Conservation (phyloP, 2,113 vertebrate species). For the Halcyon senegalensis region DNA sequence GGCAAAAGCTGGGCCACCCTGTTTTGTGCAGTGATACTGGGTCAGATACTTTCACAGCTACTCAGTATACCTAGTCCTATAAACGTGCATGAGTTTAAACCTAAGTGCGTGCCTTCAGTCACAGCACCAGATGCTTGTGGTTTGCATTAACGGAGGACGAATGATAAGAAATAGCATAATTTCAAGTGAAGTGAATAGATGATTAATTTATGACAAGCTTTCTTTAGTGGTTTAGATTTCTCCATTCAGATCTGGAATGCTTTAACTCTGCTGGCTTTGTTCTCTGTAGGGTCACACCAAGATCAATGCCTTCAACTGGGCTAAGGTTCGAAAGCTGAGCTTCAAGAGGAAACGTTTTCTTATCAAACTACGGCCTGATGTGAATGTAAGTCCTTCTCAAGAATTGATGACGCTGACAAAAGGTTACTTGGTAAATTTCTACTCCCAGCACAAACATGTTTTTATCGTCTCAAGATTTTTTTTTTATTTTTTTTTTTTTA, state of each 20-base stretch:
- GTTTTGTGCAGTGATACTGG: background rate
- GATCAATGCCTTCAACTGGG: slow-evolving; percentile 99
- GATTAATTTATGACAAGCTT: background rate
- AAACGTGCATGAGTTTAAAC: background rate
- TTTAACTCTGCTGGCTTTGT: slow-evolving; percentile 9
- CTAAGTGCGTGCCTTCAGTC: background rate
- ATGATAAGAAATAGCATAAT: background rate
- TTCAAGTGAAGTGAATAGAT: background rate
- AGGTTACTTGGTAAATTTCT: background rate
- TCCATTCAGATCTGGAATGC: background rate
- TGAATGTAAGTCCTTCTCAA: slow-evolving; percentile 85
- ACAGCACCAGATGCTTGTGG: background rate
- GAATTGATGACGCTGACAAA: background rate
- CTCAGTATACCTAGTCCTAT: background rate
- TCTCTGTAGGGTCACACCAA: slow-evolving; percentile 88
- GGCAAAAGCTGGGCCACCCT: background rate
- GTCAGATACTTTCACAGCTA: background rate
- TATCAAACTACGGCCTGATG: slow-evolving; percentile 92
- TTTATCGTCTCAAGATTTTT: background rate
- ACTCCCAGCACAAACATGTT: background rate
- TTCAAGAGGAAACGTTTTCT: slow-evolving; percentile 99
- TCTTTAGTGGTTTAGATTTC: background rate
- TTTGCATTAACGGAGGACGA: background rate
- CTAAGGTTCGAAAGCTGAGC: slow-evolving; percentile 96
- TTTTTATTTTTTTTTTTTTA: background rate